phyloP scores from a whole-genome alignment of 1,140 invertebrate species.

The Asobara japonica region DNA sequence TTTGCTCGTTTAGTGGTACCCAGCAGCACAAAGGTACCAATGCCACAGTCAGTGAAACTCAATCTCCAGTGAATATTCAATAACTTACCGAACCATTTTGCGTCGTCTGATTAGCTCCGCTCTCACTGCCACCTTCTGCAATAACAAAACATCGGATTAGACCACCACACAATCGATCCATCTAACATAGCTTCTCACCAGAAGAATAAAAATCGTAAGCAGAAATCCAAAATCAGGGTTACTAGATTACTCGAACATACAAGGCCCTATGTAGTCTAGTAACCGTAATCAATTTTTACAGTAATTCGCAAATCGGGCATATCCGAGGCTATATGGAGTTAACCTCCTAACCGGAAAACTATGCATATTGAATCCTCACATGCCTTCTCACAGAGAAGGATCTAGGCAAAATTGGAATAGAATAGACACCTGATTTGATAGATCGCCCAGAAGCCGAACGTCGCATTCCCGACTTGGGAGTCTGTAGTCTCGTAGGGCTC shows the following conservation, averaged over 20 bases:
- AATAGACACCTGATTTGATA: conserved; percentile 34
- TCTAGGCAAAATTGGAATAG: too few relatives aligned
- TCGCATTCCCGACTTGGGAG: conserved; percentile 23
- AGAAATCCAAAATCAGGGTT: not conserved
- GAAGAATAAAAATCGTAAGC: not conserved
- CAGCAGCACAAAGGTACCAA: too few relatives aligned
- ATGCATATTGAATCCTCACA: too few relatives aligned
- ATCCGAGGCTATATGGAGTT: not conserved
- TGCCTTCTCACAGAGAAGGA: too few relatives aligned
- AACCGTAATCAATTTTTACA: too few relatives aligned
- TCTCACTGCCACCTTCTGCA: conserved; percentile 83
- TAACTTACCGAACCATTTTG: conserved; percentile 72
- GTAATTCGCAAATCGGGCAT: too few relatives aligned
- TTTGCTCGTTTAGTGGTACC: too few relatives aligned
- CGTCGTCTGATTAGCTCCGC: conserved; percentile 79
- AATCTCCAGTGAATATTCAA: not conserved
- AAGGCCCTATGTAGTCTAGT: too few relatives aligned
- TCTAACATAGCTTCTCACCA: not conserved
- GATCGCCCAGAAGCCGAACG: conserved; percentile 34
- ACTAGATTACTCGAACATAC: too few relatives aligned
- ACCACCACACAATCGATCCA: too few relatives aligned
- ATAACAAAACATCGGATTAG: conserved; percentile 37
- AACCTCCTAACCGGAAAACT: not conserved
- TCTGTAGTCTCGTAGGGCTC: conserved; percentile 8
- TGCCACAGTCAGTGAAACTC: not conserved